A percentile compares a stretch with the other conserved stretches of the same genome.
Conservation (phyloP, 1,140 invertebrate species). For the Neomicropteryx cornuta region DNA sequence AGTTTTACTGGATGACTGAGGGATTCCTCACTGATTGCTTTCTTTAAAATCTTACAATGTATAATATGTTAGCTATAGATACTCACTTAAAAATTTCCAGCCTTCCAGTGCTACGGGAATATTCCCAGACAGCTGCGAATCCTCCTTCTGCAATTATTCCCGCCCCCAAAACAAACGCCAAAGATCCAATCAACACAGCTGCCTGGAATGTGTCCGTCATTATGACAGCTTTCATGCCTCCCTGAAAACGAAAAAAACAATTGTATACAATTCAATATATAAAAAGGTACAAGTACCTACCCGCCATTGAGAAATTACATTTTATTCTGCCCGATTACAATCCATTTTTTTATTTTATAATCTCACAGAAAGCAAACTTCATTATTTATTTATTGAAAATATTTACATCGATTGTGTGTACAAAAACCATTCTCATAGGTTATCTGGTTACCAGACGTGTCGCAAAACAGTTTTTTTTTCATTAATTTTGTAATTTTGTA, state of each 20-base stretch:
- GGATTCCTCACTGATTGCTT: not conserved
- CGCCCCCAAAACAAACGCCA: conserved; percentile 60
- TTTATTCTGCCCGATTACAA: too few species aligned
- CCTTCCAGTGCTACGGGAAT: conserved; percentile 48
- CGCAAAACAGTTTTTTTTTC: too few species aligned
- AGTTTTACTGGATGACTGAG: conserved; percentile 5
- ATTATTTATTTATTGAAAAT: too few species aligned
- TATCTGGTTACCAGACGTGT: too few species aligned
- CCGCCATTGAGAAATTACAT: too few species aligned
- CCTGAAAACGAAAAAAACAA: conserved; percentile 40
- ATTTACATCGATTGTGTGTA: too few species aligned
- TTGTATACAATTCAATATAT: not conserved
- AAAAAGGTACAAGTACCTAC: not conserved
- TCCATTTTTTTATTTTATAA: too few species aligned
- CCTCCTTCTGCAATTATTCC: conserved; percentile 63
- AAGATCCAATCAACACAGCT: conserved; percentile 42
- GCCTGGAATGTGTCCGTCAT: conserved; percentile 86
- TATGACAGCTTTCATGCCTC: conserved; percentile 91
- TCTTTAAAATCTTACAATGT: too few species aligned
- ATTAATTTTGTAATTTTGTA: too few species aligned
- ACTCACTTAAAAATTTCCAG: conserved; percentile 72
- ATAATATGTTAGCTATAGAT: too few species aligned
- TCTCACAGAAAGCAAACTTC: too few species aligned
- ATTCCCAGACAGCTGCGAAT: conserved; percentile 51
- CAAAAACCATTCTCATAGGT: too few species aligned